Base-by-base conservation (phyloP, 1,140 invertebrate genomes). In the Notospermus geniculatus region DNA sequence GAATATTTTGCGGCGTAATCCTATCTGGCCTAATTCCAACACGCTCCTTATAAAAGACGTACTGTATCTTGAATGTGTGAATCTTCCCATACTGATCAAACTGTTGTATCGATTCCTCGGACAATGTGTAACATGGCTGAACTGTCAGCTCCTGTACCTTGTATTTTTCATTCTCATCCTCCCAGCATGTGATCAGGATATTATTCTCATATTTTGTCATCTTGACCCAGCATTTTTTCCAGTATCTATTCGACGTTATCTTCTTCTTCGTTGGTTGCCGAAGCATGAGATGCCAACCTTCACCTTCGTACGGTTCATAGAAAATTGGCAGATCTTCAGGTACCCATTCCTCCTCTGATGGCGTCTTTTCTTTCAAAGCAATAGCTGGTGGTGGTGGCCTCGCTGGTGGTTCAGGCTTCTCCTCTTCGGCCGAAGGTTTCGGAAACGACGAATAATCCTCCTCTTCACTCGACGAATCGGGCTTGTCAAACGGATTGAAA, bases 31-130 rank as follows among this genome's bases (percentile, higher is more conserved):
- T 84, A 15, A 99, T 92, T 2, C 97, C 97, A 0, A 97, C 94
- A 28, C 95, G 85, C 79, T 99, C 97, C 78, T 97, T 97, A 81
- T 99, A 99, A 80, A 97, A 96, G 30, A 98, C 91, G 75, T 98
- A 98, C 76, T 98, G 95, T 45, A 99, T 83, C 82, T 99, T 99
- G 17, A 98, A 87, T 0, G 97, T 99, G 81, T 99, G 98, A 70
- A 99, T 98, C 83, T 99, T 99, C 2, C 95, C 95, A 79, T 91
- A 99, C 74, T 96, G 91, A 83, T 99, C 97, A 79, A 92, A 97
- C 80, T 97, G 95, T 81, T 98, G 95, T 27, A 95, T 90, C n/a
- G 89, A 89, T 75, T 82, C 92, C 60, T 83, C 82, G 54, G 82
- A 83, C 25, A 84, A 59, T 15, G 91, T 94, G 77, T 97, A 96